Conservation (phyloP, 2,797 vertebrate species). For the Ispidina picta region DNA sequence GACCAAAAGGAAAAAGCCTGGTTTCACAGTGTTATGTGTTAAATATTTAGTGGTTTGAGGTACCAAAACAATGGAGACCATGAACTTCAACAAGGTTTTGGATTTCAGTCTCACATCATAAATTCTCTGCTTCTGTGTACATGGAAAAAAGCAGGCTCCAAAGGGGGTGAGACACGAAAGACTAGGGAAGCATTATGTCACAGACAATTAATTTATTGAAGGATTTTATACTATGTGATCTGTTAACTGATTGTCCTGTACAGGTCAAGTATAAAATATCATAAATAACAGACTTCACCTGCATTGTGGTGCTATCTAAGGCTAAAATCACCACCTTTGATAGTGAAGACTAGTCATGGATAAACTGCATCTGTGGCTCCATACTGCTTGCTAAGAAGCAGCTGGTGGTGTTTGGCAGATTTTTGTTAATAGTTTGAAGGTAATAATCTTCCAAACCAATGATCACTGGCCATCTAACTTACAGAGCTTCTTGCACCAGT, state of each 20-base stretch:
- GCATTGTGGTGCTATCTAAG: rapidly evolving
- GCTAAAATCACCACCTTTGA: background rate
- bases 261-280: background rate
- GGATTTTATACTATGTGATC: background rate
- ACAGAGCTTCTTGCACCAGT: background rate
- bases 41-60: background rate
- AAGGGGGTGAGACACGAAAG: background rate
- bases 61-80: background rate
- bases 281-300: background rate
- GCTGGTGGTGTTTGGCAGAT: background rate
- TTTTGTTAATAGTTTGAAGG: background rate
- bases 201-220: background rate
- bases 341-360: background rate
- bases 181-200: background rate
- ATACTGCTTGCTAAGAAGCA: background rate
- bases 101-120: background rate
- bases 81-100: background rate
- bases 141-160: background rate
- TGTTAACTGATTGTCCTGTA: background rate
- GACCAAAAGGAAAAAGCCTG: background rate
- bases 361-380: background rate
- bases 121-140: background rate
- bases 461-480: background rate
- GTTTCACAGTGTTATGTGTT: background rate
- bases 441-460: background rate